Evolutionary conservation across 2,888 invertebrate genomes (phyloP), one percentile per base, ranked within the genome.

Genomic region (Mythimna lalbum): DNA sequence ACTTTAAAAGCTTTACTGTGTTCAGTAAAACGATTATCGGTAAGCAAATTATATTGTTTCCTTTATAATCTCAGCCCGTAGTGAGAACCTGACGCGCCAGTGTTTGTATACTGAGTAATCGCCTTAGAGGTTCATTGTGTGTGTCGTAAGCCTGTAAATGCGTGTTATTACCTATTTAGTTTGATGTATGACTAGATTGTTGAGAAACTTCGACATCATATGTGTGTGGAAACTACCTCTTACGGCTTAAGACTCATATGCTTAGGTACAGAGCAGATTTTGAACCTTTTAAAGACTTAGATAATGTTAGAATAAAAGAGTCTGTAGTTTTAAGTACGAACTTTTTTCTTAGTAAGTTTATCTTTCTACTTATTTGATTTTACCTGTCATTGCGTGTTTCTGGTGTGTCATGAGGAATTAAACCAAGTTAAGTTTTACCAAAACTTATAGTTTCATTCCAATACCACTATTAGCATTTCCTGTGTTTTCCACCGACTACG

Each of bases 1-100:
- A 73, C 67, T 74, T 73, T 76, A 61, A 85, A 81, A 83, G 85
- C 72, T 70, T 83, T 81, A 70, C 71, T 83, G 57, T 71, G 86
- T 85, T 74, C 59, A 21, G 60, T 82, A 74, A 83, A 82, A 62
- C 64, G 83, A 73, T 84, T 82, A 76, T 73, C 56, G 59, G 69
- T 72, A 65, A 76, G 67, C 64, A 68, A 79, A 80, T 79, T 57
- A 67, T 56, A 19, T 73, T 79, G 63, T 78, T 67, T 59, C 50
- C 43, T 55, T 61, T 63, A 78, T 71, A 63, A 71, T 66, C 31
- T 61, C 56, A 31, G 33, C 56, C 21, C 21, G 36, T 19, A 9
- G n/a, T 36, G 19, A 31, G 17, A 23, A 50, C 33, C 33, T 43
- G 65, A 21, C 39, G 63, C 31, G 31, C n/a, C 63, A 12, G 31